Base-by-base conservation (phyloP, 2,797 vertebrate species). In the Sphenopsis melanotis region DNA sequence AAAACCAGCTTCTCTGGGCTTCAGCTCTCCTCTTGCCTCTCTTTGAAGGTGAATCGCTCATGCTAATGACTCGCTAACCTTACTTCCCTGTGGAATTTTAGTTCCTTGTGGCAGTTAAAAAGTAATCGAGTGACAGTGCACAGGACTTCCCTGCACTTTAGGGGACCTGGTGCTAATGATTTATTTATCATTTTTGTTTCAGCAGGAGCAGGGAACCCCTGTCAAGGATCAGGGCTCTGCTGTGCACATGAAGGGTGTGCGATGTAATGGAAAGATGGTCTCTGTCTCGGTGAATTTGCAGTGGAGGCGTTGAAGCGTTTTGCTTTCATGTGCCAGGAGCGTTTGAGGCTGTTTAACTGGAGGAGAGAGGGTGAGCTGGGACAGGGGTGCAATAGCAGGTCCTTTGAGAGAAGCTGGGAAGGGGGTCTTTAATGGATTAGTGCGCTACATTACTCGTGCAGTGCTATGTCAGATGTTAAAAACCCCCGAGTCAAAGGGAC, bases 171-270 rank as follows among this genome's bases (percentile, higher is more conserved):
- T 66, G 63, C 47, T 61, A 68, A 56, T 77, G 83, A 82, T 77
- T 89, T 92, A 87, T 93, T 95, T 95, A 92, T 92, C 6, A 0
- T 59, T 89, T 93, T 60, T 14, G 3, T 85, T 92, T 89, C 74
- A 91, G 69, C 47, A 27, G 89, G 60, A 87, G 64, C 72, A 69
- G 26, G 0, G 12, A 81, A 18, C 61, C 66, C 55, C 72, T 76
- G 79, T 93, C 76, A 87, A 44, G 85, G 79, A 89, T 81, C 61
- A 76, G 61, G 84, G 69, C 69, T 77, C n/a, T 5, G 4, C 85
- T 75, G 69, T 12, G 82, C 64, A 9, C 44, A 3, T 66, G 89
- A 85, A 72, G 56, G 66, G 42, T 83, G 68, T 44, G 79, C 0
- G 2, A 49, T 37, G 65, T 79, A 65, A 85, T 61, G 89, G 93